Base-by-base conservation (phyloP, 2,888 invertebrate genomes). In the Lamproptera curius region DNA sequence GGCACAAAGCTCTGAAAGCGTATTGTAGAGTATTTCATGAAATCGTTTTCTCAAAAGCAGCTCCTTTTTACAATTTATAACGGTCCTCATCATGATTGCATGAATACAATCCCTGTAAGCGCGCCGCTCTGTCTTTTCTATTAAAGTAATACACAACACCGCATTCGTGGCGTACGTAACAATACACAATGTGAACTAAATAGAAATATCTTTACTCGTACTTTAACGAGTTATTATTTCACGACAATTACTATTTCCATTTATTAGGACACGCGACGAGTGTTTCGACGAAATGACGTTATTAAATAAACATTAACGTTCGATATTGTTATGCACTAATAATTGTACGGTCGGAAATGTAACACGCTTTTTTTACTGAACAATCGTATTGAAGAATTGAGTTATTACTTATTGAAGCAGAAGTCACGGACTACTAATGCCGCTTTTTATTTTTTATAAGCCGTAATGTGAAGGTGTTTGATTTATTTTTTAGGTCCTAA, bases 11-110 rank as follows among this genome's bases (percentile, higher is more conserved):
- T 61, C 62, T 57, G 61, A 62, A 67, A 71, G 67, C 68, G 73
- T 73, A 81, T 83, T 80, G 80, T 82, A 74, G 74, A 75, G 74
- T 70, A 73, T 78, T 83, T 80, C 76, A 70, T 74, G 78, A 80
- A 81, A 83, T 75, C 83, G 81, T 65, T 77, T 75, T 76, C 75
- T 73, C 74, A 78, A 78, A 77, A 79, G 76, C 75, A 65, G 59
- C 70, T 74, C 71, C 78, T 80, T 83, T 80, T 81, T 81, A 76
- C 80, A 75, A 82, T 83, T 80, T 82, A 77, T 79, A 78, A 76
- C 76, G 69, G 69, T 67, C 74, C 74, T 74, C 76, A 73, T 75
- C 72, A 71, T 72, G 76, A 79, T 77, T 74, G 73, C 73, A 74
- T 73, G 76, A 76, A 79, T 77, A 76, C 70, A 68, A 70, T 70